Base-by-base conservation (phyloP, 1,140 invertebrate species). In the Portunus trituberculatus region DNA sequence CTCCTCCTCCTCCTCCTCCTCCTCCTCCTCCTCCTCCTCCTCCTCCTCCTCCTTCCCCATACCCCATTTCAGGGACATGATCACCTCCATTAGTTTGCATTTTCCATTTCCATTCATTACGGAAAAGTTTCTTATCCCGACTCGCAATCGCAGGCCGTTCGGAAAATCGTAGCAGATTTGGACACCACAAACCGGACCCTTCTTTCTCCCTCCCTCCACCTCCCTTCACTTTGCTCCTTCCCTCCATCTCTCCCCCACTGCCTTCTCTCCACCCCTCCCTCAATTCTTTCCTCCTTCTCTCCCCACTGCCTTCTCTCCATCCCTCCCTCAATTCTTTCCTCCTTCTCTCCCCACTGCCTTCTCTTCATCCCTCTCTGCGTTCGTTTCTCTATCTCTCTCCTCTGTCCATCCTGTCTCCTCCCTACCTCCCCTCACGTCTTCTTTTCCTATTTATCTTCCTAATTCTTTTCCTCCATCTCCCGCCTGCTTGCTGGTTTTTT, bases 21-120 rank as follows among this genome's bases (percentile, higher is more conserved):
- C 52, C 52, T 59, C 52, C 52, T 59, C 52, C 52, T 59, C 52
- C 52, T 59, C 52, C 52, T 59, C 52, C 52, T 59, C 8, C 52
- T 59, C 52, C 52, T 59, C 52, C 52, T 59, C 52, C 52, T 59
- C 52, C 52, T 59, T 12, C 52, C 52, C 52, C 52, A 88, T 88
- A 45, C 16, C 31, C 52, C 52, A 59, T 31, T 88, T 28, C 10
- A 88, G 31, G 31, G 86, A 39, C 28, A 39, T 88, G 28, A 32
- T 88, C 86, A 25, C 86, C 31, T 0, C 86, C 86, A 88, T 88
- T 88, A 88, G 86, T 88, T 88, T 88, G 86, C 31, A 88, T 88
- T 88, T 88, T 88, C 31, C 86, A 88, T 88, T 88, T 88, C 86
- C 86, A 88, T 88, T 88, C 31, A 88, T 88, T 88, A 39, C 86